These are phyloP conservation scores for Pseudomyrmex pallidus DNA, from an alignment of 1,140 invertebrate species.

Conservation along the genomic window DNA sequence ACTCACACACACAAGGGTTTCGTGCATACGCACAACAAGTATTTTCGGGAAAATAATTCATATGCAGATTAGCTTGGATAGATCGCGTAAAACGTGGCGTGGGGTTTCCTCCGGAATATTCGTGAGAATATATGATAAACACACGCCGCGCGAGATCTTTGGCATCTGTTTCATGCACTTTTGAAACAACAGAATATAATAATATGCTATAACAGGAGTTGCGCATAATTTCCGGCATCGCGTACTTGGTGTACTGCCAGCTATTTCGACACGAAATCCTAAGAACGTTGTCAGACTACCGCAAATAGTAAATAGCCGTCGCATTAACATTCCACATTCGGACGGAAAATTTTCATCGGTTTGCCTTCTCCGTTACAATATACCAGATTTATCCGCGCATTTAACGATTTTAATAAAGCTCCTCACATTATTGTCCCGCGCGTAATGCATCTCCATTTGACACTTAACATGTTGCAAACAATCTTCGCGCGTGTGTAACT, in stretches of 20 bases:
- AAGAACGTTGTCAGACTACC: conserved; percentile 40
- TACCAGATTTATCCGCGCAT: conserved; percentile 2
- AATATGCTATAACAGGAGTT: conserved; percentile 26
- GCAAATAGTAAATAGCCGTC: conserved; percentile 62
- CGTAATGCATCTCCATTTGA: neutral
- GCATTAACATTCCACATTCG: conserved; percentile 36
- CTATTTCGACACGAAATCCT: conserved; percentile 55
- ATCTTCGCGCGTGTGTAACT: neutral
- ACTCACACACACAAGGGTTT: neutral
- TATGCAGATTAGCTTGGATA: conserved; percentile 49
- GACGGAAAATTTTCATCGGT: conserved; percentile 59
- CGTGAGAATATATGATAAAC: conserved; percentile 41
- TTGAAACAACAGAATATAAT: conserved; percentile 35
- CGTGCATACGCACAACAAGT: neutral
- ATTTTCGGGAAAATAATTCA: conserved; percentile 57
- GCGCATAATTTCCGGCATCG: conserved; percentile 37
- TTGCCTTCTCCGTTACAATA: conserved; percentile 24
- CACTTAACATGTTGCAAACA: conserved; percentile 1
- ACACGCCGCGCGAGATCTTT: conserved; percentile 42
- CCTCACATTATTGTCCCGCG: neutral
- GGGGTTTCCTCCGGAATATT: conserved; percentile 20
- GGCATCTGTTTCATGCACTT: conserved; percentile 61
- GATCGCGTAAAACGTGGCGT: conserved; percentile 36
- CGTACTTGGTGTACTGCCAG: conserved; percentile 41
- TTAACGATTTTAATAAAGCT: conserved; percentile 1